Evolutionary conservation across 2,888 invertebrate genomes (phyloP).

Genomic region (Drosophila testacea): DNA sequence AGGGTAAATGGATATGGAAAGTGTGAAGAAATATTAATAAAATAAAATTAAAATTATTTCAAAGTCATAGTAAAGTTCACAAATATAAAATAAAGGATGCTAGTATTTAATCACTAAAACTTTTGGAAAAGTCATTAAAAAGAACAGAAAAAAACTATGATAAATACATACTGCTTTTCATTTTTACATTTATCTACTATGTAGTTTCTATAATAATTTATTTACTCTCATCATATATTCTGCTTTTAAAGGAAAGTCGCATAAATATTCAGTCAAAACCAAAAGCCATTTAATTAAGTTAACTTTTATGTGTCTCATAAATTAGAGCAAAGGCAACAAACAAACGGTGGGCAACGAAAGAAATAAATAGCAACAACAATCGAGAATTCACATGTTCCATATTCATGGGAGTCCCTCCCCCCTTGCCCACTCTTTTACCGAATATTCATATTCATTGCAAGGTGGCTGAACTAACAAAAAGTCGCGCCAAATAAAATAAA

Average conservation of each 20-base stretch:
- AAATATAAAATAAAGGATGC: no score
- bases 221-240: neutral
- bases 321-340: conserved; percentile 51
- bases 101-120: no score
- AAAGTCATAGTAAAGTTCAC: no score
- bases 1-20: no score
- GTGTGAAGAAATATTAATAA: no score
- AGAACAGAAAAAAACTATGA: no score
- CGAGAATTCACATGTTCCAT: conserved; percentile 64
- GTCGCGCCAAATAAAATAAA: conserved; percentile 69
- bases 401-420: conserved; percentile 56
- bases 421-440: neutral
- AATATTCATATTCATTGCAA: conserved; percentile 50
- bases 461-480: conserved; percentile 63
- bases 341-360: conserved; percentile 64
- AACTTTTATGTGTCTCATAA: conserved; percentile 80
- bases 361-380: conserved; percentile 45
- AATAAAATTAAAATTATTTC: no score
- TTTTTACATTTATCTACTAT: neutral
- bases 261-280: conserved; percentile 70
- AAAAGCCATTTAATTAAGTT: conserved; percentile 79
- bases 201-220: conserved; percentile 7
- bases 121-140: neutral
- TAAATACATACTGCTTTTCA: neutral
- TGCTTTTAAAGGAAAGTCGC: conserved; percentile 21